These are phyloP conservation scores for Sceloporus tristichus DNA, from an alignment of 2,113 vertebrate species.

Conservation along the genomic window DNA sequence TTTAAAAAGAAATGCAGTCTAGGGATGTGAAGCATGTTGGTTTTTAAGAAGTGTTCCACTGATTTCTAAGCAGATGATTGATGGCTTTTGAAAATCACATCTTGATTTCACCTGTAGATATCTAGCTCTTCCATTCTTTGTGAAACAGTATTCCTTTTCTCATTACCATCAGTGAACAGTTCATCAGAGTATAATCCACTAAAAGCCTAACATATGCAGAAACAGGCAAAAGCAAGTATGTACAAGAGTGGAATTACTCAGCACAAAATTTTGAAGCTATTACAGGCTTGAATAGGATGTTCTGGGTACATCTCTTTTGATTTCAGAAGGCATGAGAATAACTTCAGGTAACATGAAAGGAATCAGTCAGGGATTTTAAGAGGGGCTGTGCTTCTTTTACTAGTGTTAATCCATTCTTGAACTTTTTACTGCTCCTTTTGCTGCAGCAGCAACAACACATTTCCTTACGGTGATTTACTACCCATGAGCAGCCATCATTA, in stretches of 20 bases:
- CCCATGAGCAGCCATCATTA: neutral
- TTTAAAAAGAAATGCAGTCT: neutral
- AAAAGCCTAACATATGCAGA: neutral
- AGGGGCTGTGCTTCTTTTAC: neutral
- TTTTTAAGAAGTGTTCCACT: neutral
- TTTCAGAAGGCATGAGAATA: neutral
- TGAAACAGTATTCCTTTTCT: neutral
- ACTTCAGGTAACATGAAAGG: no score
- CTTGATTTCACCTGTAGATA: neutral
- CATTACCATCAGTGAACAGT: neutral
- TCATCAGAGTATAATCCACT: neutral
- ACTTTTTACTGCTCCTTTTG: neutral
- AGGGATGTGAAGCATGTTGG: neutral
- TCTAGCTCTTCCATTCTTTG: neutral
- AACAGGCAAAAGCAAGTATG: neutral
- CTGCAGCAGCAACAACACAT: neutral
- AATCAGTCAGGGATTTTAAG: neutral
- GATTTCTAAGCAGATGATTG: slow-evolving; percentile 2
- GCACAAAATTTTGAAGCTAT: neutral
- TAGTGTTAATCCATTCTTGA: neutral
- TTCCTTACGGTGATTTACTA: neutral
- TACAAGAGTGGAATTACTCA: neutral
- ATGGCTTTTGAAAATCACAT: neutral
- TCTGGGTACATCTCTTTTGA: neutral
- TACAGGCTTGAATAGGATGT: neutral